Base-by-base conservation (phyloP, 1,140 invertebrate genomes). In the Gonatopus flavifemur region DNA sequence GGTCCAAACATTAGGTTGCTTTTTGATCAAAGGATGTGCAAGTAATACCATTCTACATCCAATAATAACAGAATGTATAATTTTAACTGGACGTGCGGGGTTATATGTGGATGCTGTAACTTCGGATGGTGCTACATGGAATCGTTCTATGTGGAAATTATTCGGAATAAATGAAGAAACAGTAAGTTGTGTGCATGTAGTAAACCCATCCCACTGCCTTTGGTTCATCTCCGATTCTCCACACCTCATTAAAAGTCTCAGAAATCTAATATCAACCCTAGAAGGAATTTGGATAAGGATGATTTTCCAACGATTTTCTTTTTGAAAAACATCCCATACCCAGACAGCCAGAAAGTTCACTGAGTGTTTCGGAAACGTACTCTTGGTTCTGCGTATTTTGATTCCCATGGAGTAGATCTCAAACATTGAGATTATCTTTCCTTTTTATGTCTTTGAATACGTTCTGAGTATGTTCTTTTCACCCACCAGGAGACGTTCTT, bases 1-100 rank as follows among this genome's bases (percentile, higher is more conserved):
- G 39, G 37, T 62, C 10, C 52, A 67, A 35, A 31, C 51, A 5
- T 31, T 66, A 10, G 55, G 42, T 9, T 52, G 42, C n/a, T 66
- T 68, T 52, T 33, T 68, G n/a, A 58, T 44, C 33, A 48, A 48
- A 42, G 57, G 56, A 16, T 28, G 31, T 55, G 62, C 53, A 16
- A 33, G 12, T 18, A 55, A 55, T 1, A 42, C 45, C 3, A 32
- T 66, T 13, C 42, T 66, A 10, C 33, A 58, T 31, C 44, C 62
- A 33, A 13, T 69, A 1, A 33, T 50, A 4, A 18, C 48, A 16
- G 47, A 57, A 21, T 40, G 32, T 5, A 49, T 53, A 8, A 24
- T 54, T 19, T 36, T 57, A 8, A n/a, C 39, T 9, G 53, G 57
- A 48, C 49, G 45, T 12, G 25, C 36, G 18, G 37, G 50, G 1